Evolutionary conservation across 2,888 invertebrate genomes (phyloP), one percentile per base, ranked within the genome.

Genomic region (Chymomyza caudatula): DNA sequence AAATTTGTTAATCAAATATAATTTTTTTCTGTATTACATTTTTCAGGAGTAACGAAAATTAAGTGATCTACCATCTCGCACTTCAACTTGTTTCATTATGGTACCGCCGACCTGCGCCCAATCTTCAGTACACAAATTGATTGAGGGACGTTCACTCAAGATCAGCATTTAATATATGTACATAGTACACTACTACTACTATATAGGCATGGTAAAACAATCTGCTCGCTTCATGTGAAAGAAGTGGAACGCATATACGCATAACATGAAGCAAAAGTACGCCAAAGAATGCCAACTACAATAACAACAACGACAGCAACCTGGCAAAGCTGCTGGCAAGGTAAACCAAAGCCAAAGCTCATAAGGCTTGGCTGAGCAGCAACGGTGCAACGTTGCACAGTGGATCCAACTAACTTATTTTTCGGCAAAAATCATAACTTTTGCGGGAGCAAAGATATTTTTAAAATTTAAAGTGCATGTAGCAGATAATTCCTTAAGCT

Each of bases 281-380:
- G 75, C 73, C 63, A 60, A 78, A 85, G 85, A 85, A 80, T 80
- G 77, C 69, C 73, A 69, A 65, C 22, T 15, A 51, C 19, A 13
- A 20, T 53, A 61, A 63, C 55, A 58, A 63, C 60, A 66, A 63
- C 49, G 63, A 58, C 44, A 66, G 54, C 65, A 51, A 43, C 54
- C 54, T 20, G 47, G 52, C 49, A 49, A 71, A 71, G 71, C 71
- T 54, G 20, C 54, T 63, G 65, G 63, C 79, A 83, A 73, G 67
- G 75, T 68, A 68, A 73, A 61, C 65, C 49, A 47, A 43, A 37
- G 29, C 20, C 17, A 43, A 43, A 11, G n/a, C 17, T n/a, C 13
- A 56, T 56, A 47, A 51, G 71, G 66, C 22, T 47, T 37, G 29
- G 42, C 15, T 0, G 29, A 29, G 8, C 22, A 4, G 42, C 8